phyloP scores from a whole-genome alignment of 2,113 vertebrate species.

The Phalacrocorax carbo region DNA sequence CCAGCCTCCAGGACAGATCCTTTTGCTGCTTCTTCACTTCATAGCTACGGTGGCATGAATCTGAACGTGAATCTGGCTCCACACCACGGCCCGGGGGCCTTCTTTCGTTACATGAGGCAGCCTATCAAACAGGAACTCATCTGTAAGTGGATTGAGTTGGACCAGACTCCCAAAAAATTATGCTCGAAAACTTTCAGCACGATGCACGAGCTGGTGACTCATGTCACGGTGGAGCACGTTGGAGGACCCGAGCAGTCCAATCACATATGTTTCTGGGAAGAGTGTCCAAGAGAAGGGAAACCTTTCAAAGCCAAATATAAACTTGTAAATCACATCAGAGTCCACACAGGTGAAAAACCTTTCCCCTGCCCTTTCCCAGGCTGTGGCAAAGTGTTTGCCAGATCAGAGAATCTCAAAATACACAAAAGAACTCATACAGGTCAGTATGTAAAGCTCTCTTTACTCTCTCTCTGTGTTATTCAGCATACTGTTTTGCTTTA shows the following conservation, averaged over 20 bases:
- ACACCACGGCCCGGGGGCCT: constrained; percentile 92
- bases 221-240: constrained; percentile 98
- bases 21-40: constrained; percentile 87
- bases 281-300: constrained; percentile 96
- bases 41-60: constrained; percentile 90
- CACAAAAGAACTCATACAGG: constrained; percentile 99
- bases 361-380: constrained; percentile 98
- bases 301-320: constrained; percentile 99
- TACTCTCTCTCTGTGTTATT: constrained; percentile 43
- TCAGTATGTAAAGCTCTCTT: constrained; percentile 80
- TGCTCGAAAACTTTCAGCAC: constrained; percentile 99
- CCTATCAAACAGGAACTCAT: constrained; percentile 98
- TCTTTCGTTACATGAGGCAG: constrained; percentile 98
- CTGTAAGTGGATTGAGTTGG: constrained; percentile 95
- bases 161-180: constrained; percentile 84
- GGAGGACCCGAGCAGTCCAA: constrained; percentile 97
- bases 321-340: constrained; percentile 99
- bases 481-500: not conserved
- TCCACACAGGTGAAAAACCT: constrained; percentile 98
- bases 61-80: constrained; percentile 89
- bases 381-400: constrained; percentile 98
- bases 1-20: constrained; percentile 91
- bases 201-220: constrained; percentile 98
- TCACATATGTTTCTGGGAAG: constrained; percentile 99
- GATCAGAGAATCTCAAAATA: constrained; percentile 99